These are phyloP conservation scores for Nanorana parkeri DNA, from an alignment of 2,113 vertebrate genomes.

Conservation along the genomic window DNA sequence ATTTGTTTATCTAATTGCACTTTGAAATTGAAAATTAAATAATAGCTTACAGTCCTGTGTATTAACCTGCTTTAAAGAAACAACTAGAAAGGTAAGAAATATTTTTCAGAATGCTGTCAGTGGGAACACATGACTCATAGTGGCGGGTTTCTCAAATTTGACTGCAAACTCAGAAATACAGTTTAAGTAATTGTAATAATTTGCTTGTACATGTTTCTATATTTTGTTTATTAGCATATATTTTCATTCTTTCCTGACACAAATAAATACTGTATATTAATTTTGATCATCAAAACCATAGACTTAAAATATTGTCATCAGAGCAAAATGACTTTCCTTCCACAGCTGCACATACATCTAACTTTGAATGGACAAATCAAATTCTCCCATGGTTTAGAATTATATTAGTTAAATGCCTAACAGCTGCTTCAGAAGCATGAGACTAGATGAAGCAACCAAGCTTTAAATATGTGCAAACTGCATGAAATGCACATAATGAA, in stretches of 20 bases:
- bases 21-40: no score
- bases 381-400: conserved; percentile 65
- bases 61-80: no score
- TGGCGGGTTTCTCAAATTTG: no score
- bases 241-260: not conserved
- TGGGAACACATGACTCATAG: no score
- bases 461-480: conserved; percentile 74
- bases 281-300: conserved; percentile 3
- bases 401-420: conserved; percentile 75
- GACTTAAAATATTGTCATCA: conserved; percentile 21
- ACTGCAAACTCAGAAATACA: no score
- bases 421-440: conserved; percentile 73
- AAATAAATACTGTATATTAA: conserved; percentile 35
- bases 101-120: no score
- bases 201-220: no score
- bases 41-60: no score
- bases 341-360: conserved; percentile 44
- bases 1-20: no score
- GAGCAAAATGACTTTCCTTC: conserved; percentile 30
- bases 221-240: no score
- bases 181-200: no score
- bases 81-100: no score
- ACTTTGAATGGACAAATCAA: conserved; percentile 62
- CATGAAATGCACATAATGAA: conserved; percentile 72
- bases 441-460: conserved; percentile 73